Evolutionary conservation across 23 tunicate species (phyloP).

Genomic region (Oikopleura vanhoeffeni): DNA sequence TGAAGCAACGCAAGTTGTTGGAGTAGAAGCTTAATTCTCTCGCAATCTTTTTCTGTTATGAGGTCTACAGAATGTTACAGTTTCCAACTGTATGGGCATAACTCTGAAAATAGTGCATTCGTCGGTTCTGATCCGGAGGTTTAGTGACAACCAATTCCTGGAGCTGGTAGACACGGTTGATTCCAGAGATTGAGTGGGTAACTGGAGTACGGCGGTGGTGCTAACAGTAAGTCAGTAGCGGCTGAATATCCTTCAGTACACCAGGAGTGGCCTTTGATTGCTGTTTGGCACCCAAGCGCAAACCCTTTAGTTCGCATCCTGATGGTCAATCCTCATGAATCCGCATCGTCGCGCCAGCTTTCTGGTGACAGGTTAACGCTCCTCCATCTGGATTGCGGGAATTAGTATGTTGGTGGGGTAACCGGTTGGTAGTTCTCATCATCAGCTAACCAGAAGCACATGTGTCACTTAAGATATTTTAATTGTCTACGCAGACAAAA

Average conservation of each 20-base stretch:
- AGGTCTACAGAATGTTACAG: neutral
- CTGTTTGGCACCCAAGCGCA: neutral
- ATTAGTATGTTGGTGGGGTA: neutral
- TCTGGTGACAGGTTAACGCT: neutral
- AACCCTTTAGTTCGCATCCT: neutral
- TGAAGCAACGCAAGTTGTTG: constrained; percentile 13
- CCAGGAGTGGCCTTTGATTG: neutral
- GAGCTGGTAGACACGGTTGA: neutral
- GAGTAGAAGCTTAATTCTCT: constrained; percentile 3
- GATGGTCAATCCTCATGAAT: neutral
- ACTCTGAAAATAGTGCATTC: neutral
- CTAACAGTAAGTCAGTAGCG: neutral
- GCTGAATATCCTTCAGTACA: neutral
- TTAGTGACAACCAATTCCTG: neutral
- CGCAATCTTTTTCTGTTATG: neutral
- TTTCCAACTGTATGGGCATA: neutral
- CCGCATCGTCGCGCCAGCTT: neutral
- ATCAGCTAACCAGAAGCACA: neutral
- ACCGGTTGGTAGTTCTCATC: neutral
- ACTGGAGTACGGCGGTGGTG: neutral
- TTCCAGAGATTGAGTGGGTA: too few relatives aligned
- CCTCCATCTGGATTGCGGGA: neutral
- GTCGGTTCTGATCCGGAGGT: neutral
- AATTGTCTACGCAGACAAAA: too few relatives aligned
- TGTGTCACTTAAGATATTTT: neutral